Evolutionary conservation across 37 sponge, comb jelly and placozoan species (phyloP).

Genomic region (Lycopodina hypogea): DNA sequence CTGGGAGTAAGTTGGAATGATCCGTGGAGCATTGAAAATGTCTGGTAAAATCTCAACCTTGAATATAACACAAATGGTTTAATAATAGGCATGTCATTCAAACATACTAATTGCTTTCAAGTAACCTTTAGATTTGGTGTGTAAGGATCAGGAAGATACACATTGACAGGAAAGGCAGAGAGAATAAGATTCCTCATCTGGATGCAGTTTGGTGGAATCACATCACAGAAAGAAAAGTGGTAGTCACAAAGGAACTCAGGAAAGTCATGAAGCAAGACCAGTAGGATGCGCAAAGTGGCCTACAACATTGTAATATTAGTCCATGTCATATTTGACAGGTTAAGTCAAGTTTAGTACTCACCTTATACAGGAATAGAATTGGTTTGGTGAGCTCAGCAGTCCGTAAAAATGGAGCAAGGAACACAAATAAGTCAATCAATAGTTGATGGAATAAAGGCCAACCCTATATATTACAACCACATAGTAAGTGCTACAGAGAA

Average conservation of each 20-base stretch:
- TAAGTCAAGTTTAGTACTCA: too few species aligned
- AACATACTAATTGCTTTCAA: too few species aligned
- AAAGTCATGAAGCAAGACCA: constrained; percentile 98
- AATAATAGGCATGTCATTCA: background rate
- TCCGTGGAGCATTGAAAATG: constrained; percentile 90
- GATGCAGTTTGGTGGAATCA: constrained; percentile 98
- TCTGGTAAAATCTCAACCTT: constrained; percentile 96
- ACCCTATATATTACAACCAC: constrained; percentile 51
- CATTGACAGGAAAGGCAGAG: constrained; percentile 97
- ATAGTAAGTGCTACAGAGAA: background rate
- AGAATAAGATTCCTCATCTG: constrained; percentile 99
- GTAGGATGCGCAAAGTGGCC: constrained; percentile 93
- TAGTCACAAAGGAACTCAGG: constrained; percentile 99
- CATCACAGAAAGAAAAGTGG: constrained; percentile 99
- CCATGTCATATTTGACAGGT: too few species aligned
- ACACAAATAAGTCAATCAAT: constrained; percentile 92
- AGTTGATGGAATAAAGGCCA: constrained; percentile 97
- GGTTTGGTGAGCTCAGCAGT: constrained; percentile 95
- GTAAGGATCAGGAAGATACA: constrained; percentile 98
- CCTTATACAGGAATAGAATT: constrained; percentile 92
- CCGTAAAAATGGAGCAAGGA: constrained; percentile 95
- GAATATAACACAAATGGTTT: background rate
- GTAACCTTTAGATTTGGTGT: constrained; percentile 97
- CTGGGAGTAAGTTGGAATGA: constrained; percentile 77
- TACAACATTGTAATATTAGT: too few species aligned